Base-by-base conservation (phyloP, 2,113 vertebrate genomes). In the Dascyllus trimaculatus region DNA sequence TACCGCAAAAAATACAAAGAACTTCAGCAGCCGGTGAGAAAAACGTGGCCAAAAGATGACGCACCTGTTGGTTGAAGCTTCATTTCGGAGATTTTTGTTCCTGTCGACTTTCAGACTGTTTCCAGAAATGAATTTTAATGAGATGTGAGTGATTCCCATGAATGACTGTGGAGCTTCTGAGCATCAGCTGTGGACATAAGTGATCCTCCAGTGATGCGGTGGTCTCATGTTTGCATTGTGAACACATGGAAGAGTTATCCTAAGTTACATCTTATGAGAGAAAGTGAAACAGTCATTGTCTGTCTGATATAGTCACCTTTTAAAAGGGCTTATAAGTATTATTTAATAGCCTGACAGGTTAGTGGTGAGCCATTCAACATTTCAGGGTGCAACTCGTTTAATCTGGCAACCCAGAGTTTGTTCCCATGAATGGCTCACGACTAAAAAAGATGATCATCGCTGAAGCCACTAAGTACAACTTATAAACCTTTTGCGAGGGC, bases 341-440 rank as follows among this genome's bases (percentile, higher is more conserved):
- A 51, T 11, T 22, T 65, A 51, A 51, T 65, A 13, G 21, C 49
- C 13, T 49, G 6, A 51, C 32, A 21, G 11, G 26, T 19, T 21
- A 19, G 45, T 49, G 49, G 19, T 65, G 21, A 51, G 46, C 26
- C 26, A 32, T 51, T 65, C 46, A 35, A 32, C 2, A 21, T 25
- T 65, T 51, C 32, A 2, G 4, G 62, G 7, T 35, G 29, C 29
- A n/a, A n/a, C n/a, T n/a, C n/a, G n/a, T n/a, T n/a, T n/a, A n/a
- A 21, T 54, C 48, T 52, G 45, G 57, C 51, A 74, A 29, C 51
- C 43, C 11, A 58, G 26, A 58, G 4, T 66, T 17, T 58, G n/a
- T 61, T 62, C 25, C 10, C 2, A 4, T 26, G 2, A n/a, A 25
- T 25, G 2, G 2, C 22, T 43, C 0, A 35, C 9, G 7, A 35